These are phyloP conservation scores for Apodemus sylvaticus DNA, from an alignment of 2,113 vertebrate genomes.

Conservation along the genomic window DNA sequence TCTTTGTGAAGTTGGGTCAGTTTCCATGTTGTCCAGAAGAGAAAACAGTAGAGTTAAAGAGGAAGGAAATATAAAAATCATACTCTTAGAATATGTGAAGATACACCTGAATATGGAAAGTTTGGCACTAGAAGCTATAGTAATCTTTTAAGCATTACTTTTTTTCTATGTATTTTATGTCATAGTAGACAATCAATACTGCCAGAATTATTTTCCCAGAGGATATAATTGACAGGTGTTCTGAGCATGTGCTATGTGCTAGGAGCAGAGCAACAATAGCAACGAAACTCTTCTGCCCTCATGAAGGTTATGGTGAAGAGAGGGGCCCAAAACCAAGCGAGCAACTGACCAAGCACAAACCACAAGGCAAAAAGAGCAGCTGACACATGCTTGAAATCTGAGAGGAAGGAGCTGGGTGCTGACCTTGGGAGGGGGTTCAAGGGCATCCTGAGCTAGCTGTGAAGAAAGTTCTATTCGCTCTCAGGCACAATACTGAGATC, in stretches of 20 bases:
- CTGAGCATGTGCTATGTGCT: not conserved
- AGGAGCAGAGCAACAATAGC: not conserved
- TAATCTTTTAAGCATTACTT: not conserved
- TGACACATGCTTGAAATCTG: not conserved
- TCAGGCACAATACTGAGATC: not conserved
- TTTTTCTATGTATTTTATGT: not conserved
- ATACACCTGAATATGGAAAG: not conserved
- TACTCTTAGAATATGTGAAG: not conserved
- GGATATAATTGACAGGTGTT: not conserved
- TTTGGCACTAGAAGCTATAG: not conserved
- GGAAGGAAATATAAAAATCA: not conserved
- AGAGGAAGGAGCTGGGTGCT: not conserved
- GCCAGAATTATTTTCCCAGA: slow-evolving; percentile 10
- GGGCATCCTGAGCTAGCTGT: not conserved
- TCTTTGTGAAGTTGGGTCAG: not conserved
- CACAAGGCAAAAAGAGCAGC: not conserved
- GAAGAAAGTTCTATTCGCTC: not conserved
- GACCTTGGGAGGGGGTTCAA: not conserved
- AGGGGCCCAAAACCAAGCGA: not conserved
- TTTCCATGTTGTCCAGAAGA: not conserved
- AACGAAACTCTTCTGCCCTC: not conserved
- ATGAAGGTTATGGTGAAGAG: not conserved
- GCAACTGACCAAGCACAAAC: not conserved
- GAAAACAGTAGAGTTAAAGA: not conserved
- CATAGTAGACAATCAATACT: not conserved